These are phyloP conservation scores for Anisognathus igniventris DNA, from an alignment of 2,797 vertebrate species.

Conservation along the genomic window DNA sequence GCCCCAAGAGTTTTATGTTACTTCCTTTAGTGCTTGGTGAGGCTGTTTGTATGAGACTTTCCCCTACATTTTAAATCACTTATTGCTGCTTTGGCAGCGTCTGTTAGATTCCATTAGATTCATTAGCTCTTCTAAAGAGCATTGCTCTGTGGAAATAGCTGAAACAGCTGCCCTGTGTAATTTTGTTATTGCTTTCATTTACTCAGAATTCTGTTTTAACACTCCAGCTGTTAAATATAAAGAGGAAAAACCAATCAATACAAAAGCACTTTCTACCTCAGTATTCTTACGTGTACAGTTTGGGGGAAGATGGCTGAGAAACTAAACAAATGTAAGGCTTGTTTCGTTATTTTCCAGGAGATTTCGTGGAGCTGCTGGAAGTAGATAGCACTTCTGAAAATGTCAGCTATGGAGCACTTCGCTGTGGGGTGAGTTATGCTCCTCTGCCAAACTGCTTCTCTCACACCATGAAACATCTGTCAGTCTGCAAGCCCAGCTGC, in stretches of 20 bases:
- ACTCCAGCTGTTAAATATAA: conserved; percentile 53
- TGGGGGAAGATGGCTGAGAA: neutral
- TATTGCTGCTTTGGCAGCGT: conserved; percentile 58
- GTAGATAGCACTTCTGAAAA: neutral
- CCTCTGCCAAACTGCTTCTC: neutral
- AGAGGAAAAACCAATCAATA: conserved; percentile 22
- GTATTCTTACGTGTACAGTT: neutral
- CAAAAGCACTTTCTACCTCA: conserved; percentile 26
- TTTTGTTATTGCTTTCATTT: conserved; percentile 70
- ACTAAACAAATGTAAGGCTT: neutral
- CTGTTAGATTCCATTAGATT: conserved; percentile 66
- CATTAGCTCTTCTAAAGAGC: conserved; percentile 67
- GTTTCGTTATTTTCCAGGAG: neutral
- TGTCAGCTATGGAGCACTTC: neutral
- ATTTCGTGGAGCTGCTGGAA: neutral
- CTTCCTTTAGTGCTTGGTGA: conserved; percentile 40
- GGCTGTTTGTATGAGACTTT: conserved; percentile 45
- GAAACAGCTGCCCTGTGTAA: conserved; percentile 61
- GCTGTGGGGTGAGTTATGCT: neutral
- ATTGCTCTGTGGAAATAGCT: conserved; percentile 47
- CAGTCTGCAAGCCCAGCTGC: neutral
- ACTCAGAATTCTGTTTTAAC: conserved; percentile 62
- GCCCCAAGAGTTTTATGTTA: neutral
- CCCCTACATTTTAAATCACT: conserved; percentile 63
- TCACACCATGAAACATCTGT: neutral